Conservation (phyloP, 2,888 invertebrate species). For the Hermaeophaga mercurialis region DNA sequence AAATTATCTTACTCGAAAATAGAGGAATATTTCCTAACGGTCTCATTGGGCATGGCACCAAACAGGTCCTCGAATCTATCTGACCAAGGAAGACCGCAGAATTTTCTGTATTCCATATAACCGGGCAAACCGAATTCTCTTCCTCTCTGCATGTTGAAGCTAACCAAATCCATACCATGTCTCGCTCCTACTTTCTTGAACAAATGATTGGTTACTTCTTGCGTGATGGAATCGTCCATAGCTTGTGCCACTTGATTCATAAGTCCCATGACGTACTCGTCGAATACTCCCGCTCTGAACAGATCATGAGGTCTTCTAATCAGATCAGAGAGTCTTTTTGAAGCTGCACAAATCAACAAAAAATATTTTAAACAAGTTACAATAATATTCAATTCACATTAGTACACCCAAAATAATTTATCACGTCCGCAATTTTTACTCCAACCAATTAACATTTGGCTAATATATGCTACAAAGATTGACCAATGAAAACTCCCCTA, state of each 20-base stretch:
- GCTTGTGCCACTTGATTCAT: constrained; percentile 95
- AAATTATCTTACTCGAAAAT: constrained; percentile 71
- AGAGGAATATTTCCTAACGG: constrained; percentile 78
- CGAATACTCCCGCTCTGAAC: constrained; percentile 87
- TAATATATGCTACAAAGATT: too few species aligned
- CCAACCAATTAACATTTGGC: too few species aligned
- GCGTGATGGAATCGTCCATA: constrained; percentile 92
- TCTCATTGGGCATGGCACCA: constrained; percentile 88
- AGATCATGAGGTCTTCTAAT: constrained; percentile 89
- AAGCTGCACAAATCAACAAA: constrained; percentile 67
- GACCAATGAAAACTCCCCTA: too few species aligned
- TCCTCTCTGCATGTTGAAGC: constrained; percentile 92
- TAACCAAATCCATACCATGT: constrained; percentile 88
- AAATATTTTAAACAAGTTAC: too few species aligned
- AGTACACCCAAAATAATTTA: too few species aligned
- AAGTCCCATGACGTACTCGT: constrained; percentile 90
- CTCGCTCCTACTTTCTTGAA: constrained; percentile 79
- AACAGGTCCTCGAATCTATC: constrained; percentile 80
- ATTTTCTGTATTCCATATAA: constrained; percentile 91
- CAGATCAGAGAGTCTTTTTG: constrained; percentile 84
- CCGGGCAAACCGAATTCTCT: constrained; percentile 90
- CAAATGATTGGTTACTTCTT: constrained; percentile 88
- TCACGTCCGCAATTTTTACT: too few species aligned
- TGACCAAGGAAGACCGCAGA: constrained; percentile 83
- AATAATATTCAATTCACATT: too few species aligned